Evolutionary conservation across 1,140 invertebrate species (phyloP).

Genomic region (Drosophila sturtevanti): DNA sequence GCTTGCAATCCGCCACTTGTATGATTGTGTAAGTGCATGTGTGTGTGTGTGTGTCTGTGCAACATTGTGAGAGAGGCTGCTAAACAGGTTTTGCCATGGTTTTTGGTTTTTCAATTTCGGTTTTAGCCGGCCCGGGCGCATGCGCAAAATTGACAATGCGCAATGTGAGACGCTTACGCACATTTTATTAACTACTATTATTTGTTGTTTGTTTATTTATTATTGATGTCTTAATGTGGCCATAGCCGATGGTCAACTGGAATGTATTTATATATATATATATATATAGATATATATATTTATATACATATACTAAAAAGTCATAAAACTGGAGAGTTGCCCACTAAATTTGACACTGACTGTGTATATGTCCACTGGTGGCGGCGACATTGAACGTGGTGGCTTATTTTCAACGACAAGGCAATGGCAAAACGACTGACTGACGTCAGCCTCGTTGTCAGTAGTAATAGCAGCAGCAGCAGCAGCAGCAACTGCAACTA

Average conservation of each 20-base stretch:
- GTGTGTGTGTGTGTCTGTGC: constrained; percentile 40
- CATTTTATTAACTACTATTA: constrained; percentile 35
- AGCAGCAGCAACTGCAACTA: neutral
- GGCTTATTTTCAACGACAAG: constrained; percentile 34
- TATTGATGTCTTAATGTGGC: constrained; percentile 75
- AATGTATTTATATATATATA: constrained; percentile 19
- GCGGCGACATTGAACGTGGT: constrained; percentile 52
- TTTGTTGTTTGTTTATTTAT: constrained; percentile 40
- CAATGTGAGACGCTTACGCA: constrained; percentile 19
- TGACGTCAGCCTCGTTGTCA: constrained; percentile 60
- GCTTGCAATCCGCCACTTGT: constrained; percentile 47
- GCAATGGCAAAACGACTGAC: constrained; percentile 15
- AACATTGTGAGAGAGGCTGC: constrained; percentile 64
- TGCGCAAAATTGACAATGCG: constrained; percentile 60
- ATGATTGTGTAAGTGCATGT: constrained; percentile 16
- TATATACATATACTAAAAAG: neutral
- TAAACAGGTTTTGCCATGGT: constrained; percentile 58
- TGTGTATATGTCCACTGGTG: constrained; percentile 23
- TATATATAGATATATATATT: neutral
- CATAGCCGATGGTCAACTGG: constrained; percentile 67
- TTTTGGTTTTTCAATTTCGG: constrained; percentile 8
- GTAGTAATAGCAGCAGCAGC: constrained; percentile 24
- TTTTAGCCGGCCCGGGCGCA: constrained; percentile 59
- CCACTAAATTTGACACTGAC: constrained; percentile 19
- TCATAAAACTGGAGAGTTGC: constrained; percentile 31